A percentile compares a stretch with the other conserved stretches of the same genome.
Conservation (phyloP, 2,888 invertebrate genomes). For the Diabrotica balteata region DNA sequence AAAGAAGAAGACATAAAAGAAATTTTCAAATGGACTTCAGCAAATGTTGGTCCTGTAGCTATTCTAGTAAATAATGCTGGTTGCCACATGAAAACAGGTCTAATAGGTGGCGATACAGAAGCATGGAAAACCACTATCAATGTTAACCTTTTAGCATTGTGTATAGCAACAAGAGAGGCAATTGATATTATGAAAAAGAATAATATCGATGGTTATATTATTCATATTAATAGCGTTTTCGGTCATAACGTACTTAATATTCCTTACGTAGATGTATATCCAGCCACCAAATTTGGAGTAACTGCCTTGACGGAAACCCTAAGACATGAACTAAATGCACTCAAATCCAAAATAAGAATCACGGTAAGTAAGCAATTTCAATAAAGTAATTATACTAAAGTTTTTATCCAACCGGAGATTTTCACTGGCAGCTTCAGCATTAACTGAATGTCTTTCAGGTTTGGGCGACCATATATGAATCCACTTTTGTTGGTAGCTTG, state of each 20-base stretch:
- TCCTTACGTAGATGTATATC: constrained; percentile 42
- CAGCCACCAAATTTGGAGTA: constrained; percentile 44
- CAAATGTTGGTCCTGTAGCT: constrained; percentile 53
- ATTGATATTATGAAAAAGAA: constrained; percentile 46
- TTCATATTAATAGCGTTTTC: constrained; percentile 49
- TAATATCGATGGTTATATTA: constrained; percentile 48
- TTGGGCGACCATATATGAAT: too few species aligned
- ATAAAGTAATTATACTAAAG: too few species aligned
- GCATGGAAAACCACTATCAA: constrained; percentile 41
- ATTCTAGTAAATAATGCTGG: constrained; percentile 59
- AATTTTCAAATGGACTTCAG: constrained; percentile 51
- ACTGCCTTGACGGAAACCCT: constrained; percentile 43
- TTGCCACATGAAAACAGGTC: constrained; percentile 32
- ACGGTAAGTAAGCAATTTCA: constrained; percentile 23
- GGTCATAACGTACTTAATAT: constrained; percentile 45
- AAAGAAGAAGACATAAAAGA: constrained; percentile 52
- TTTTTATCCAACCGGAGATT: too few species aligned
- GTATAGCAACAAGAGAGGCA: constrained; percentile 48
- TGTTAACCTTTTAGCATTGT: constrained; percentile 40
- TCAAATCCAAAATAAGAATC: constrained; percentile 34
- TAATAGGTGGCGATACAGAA: constrained; percentile 45
- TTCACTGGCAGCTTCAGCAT: too few species aligned
- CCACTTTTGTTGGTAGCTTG: too few species aligned
- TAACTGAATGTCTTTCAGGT: too few species aligned
- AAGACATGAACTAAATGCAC: constrained; percentile 37